These are phyloP conservation scores for Phenganax marumi DNA, from an alignment of 92 coral and sea anemone genomes.

Conservation along the genomic window DNA sequence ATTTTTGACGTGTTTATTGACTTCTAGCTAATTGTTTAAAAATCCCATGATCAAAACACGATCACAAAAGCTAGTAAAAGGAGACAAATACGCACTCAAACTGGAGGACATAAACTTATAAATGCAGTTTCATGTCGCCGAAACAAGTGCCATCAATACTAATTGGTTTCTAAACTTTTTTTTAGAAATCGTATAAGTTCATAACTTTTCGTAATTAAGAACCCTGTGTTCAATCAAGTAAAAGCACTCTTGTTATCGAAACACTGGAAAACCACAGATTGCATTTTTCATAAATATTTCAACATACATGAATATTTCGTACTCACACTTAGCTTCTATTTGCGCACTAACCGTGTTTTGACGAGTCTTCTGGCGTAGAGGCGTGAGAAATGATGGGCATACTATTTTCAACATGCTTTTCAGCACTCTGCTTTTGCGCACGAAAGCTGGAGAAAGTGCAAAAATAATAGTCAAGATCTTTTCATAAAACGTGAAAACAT, in stretches of 20 bases:
- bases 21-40: background rate
- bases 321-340: background rate
- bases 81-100: background rate
- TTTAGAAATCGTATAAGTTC: background rate
- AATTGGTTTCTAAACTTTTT: background rate
- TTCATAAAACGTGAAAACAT: no score
- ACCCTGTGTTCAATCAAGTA: no score
- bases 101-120: background rate
- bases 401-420: no score
- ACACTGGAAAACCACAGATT: background rate
- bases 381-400: background rate
- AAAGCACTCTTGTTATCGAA: background rate
- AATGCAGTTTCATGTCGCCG: background rate
- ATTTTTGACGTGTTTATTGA: slow-evolving; percentile 9
- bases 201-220: no score
- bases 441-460: no score
- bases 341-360: background rate
- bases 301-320: background rate
- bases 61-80: background rate
- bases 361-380: background rate
- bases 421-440: no score
- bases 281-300: background rate
- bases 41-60: background rate
- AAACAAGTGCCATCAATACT: background rate
- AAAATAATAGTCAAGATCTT: no score